Percentiles rank a stretch among this genome's conserved stretches.
phyloP scores from a whole-genome alignment of 2,888 invertebrate species.

The Polymixis flavicincta region DNA sequence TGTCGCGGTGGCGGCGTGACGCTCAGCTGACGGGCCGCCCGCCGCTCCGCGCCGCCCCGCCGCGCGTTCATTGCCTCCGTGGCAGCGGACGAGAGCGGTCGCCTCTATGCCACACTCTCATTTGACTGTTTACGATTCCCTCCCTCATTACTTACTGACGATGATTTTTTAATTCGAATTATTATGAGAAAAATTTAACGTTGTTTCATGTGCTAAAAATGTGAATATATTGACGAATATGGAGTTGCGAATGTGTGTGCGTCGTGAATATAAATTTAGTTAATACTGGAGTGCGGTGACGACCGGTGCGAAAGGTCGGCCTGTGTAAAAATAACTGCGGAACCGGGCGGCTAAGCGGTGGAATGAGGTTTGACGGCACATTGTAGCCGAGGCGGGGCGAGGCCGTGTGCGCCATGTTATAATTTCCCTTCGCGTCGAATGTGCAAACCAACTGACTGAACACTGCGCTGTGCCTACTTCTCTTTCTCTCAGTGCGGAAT shows the following conservation, averaged over 20 bases:
- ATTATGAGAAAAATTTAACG: slow-evolving; percentile 46
- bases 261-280: slow-evolving; percentile 81
- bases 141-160: slow-evolving; percentile 58
- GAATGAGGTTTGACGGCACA: slow-evolving; percentile 91
- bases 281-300: slow-evolving; percentile 87
- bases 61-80: slow-evolving; percentile 92
- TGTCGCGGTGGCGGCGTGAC: slow-evolving; percentile 88
- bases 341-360: slow-evolving; percentile 89
- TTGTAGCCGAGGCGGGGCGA: slow-evolving; percentile 90
- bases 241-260: slow-evolving; percentile 82
- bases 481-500: slow-evolving; percentile 85
- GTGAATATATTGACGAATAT: slow-evolving; percentile 66
- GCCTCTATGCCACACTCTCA: slow-evolving; percentile 76
- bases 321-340: slow-evolving; percentile 91
- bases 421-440: slow-evolving; percentile 90
- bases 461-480: slow-evolving; percentile 85
- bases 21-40: slow-evolving; percentile 90
- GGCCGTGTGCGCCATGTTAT: slow-evolving; percentile 90
- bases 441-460: slow-evolving; percentile 87
- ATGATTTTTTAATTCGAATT: slow-evolving; percentile 53
- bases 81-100: slow-evolving; percentile 90
- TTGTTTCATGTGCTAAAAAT: slow-evolving; percentile 58
- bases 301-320: slow-evolving; percentile 90
- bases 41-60: slow-evolving; percentile 79
- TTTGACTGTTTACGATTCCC: slow-evolving; percentile 69